Percentiles rank a stretch among this genome's conserved stretches.
Conservation (phyloP, 1,140 invertebrate genomes). For the Latrodectus geometricus region DNA sequence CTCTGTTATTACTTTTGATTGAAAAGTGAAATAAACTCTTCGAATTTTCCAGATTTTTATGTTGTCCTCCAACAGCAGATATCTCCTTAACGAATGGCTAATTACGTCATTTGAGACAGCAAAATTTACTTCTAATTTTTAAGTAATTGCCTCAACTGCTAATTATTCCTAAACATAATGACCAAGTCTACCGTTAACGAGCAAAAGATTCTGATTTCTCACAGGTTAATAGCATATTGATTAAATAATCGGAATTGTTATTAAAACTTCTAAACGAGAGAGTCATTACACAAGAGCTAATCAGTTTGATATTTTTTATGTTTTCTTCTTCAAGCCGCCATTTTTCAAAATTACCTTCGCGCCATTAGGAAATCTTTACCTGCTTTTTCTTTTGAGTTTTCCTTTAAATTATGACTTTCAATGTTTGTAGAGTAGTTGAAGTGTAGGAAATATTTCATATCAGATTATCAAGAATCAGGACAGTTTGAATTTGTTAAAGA, state of each 20-base stretch:
- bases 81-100: conserved; percentile 22
- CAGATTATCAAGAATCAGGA: neutral
- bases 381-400: conserved; percentile 8
- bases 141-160: conserved; percentile 33
- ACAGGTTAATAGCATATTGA: conserved; percentile 48
- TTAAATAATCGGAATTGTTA: conserved; percentile 60
- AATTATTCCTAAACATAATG: conserved; percentile 45
- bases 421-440: neutral
- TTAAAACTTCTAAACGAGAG: conserved; percentile 33
- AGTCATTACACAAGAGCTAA: conserved; percentile 10
- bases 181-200: conserved; percentile 27
- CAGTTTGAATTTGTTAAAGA: neutral
- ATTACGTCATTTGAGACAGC: conserved; percentile 32
- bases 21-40: neutral
- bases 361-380: conserved; percentile 11
- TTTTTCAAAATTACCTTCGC: conserved; percentile 32
- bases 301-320: conserved; percentile 14
- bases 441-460: neutral
- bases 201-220: conserved; percentile 40
- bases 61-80: neutral
- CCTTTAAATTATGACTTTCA: neutral
- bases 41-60: neutral
- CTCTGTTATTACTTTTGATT: too few relatives aligned
- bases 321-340: neutral
- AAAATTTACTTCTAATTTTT: conserved; percentile 38